A percentile compares a stretch with the other conserved stretches of the same genome.
Evolutionary conservation across 2,797 vertebrate genomes (phyloP).

Genomic region (Myotis planiceps): DNA sequence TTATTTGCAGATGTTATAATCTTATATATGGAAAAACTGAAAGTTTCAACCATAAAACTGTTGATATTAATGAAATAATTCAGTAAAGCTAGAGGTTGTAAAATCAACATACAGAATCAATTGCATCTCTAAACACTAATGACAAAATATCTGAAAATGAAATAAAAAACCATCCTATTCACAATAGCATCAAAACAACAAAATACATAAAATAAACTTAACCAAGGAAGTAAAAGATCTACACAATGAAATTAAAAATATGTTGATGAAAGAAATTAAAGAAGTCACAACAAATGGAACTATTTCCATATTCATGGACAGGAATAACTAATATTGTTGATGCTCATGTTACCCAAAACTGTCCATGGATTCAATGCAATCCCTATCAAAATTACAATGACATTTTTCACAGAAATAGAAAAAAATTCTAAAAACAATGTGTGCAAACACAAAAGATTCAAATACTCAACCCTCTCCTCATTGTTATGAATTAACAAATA

Average conservation of each 20-base stretch:
- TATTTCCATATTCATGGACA: neutral
- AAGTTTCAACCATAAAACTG: neutral
- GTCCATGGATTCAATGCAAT: neutral
- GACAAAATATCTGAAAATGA: neutral
- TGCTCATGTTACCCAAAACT: neutral
- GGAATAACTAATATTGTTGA: neutral
- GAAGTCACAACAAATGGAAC: neutral
- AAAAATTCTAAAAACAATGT: neutral
- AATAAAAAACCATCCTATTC: neutral
- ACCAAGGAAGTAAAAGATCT: neutral
- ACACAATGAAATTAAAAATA: neutral
- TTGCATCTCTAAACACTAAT: neutral
- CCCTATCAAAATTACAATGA: neutral
- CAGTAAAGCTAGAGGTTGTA: neutral
- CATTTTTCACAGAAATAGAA: neutral
- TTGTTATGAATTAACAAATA: neutral
- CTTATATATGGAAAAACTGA: neutral
- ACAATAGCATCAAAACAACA: neutral
- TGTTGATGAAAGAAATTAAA: neutral
- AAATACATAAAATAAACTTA: neutral
- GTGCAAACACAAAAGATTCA: neutral
- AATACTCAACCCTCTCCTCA: neutral
- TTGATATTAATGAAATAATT: neutral
- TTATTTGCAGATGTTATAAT: neutral
- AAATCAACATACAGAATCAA: neutral